Evolutionary conservation across 2,113 vertebrate genomes (phyloP).

Genomic region (Equus quagga): DNA sequence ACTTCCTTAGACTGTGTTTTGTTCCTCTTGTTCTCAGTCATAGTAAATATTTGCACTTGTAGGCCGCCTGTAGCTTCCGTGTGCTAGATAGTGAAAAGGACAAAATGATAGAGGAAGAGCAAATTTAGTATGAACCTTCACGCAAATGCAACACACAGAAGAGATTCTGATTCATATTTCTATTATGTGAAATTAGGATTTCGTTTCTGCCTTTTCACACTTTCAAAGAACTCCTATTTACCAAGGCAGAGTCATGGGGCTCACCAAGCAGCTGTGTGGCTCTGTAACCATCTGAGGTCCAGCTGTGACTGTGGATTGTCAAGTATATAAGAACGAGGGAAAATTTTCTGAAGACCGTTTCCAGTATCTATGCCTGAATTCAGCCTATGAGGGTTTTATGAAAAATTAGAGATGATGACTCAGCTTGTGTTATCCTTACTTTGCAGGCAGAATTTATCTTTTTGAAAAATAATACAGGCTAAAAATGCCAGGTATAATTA

Average conservation of each 20-base stretch:
- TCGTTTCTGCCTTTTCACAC: not conserved
- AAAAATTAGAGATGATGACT: slow-evolving; percentile 61
- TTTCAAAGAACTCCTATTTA: slow-evolving; percentile 43
- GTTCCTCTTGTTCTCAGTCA: slow-evolving; percentile 6
- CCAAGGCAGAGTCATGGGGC: not conserved
- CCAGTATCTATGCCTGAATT: not conserved
- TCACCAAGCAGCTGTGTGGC: not conserved
- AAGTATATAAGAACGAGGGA: not conserved
- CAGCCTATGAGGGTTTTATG: not conserved
- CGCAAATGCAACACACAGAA: not conserved
- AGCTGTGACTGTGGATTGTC: slow-evolving; percentile 48
- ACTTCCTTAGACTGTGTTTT: slow-evolving; percentile 21
- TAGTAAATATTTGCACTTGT: slow-evolving; percentile 53
- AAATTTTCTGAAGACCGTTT: slow-evolving; percentile 32
- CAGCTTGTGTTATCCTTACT: slow-evolving; percentile 33
- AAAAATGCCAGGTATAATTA: not conserved
- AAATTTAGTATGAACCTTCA: not conserved
- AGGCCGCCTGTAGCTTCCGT: not conserved
- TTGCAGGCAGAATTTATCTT: slow-evolving; percentile 42
- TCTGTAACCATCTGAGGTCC: slow-evolving; percentile 57
- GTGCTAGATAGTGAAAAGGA: not conserved
- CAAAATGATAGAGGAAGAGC: slow-evolving; percentile 49
- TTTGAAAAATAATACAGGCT: slow-evolving; percentile 43
- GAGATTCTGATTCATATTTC: slow-evolving; percentile 64
- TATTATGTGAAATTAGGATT: not conserved